Percentiles rank a stretch among this genome's conserved stretches.
These are phyloP conservation scores for Lepidurus arcticus DNA, from an alignment of 1,140 invertebrate genomes.

Conservation along the genomic window DNA sequence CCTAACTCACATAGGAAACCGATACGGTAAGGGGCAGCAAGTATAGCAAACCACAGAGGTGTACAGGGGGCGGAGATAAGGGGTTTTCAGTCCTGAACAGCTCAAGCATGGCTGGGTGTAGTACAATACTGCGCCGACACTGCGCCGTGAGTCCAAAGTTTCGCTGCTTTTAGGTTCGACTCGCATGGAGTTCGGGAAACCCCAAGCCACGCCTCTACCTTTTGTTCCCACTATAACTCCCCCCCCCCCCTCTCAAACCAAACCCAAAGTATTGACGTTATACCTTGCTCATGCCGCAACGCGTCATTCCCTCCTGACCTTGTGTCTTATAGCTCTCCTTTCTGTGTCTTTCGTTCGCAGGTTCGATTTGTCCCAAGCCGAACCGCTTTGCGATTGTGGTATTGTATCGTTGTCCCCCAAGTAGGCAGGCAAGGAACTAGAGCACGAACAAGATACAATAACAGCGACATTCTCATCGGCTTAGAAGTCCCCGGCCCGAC, in stretches of 20 bases:
- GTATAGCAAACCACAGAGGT: too few relatives aligned
- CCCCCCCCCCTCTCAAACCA: not conserved
- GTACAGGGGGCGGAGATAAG: too few relatives aligned
- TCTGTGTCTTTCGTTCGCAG: not conserved
- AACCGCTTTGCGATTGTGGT: not conserved
- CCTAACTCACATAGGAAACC: too few relatives aligned
- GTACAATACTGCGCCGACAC: not conserved
- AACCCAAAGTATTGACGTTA: not conserved
- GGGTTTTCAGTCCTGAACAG: too few relatives aligned
- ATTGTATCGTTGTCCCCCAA: not conserved
- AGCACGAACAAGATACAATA: slow-evolving; percentile 5
- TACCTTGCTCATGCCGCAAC: not conserved
- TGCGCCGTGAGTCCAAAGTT: not conserved
- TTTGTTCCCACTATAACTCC: not conserved
- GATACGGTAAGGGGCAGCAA: too few relatives aligned
- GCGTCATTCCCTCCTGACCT: not conserved
- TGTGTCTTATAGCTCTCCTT: not conserved
- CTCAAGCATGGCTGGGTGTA: too few relatives aligned
- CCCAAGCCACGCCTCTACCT: not conserved
- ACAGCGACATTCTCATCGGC: not conserved
- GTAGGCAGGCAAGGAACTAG: not conserved
- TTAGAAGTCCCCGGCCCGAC: too few relatives aligned
- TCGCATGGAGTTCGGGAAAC: not conserved
- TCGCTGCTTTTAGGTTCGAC: not conserved
- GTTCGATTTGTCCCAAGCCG: not conserved